Evolutionary conservation across 2,888 invertebrate species (phyloP).

Genomic region (Sesamia inferens): DNA sequence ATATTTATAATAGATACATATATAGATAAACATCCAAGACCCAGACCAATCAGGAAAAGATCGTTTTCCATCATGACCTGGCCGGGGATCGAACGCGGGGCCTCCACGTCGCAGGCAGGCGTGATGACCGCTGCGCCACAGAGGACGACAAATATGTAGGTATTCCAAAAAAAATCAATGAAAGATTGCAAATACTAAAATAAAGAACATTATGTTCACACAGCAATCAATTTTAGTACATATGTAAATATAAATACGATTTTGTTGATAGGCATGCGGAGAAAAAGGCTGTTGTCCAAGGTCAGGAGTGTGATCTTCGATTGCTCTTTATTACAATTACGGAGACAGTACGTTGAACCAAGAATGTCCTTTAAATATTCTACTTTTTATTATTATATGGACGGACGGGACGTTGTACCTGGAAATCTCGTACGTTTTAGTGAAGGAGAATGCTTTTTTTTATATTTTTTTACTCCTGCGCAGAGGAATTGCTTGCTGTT

Average conservation of each 20-base stretch:
- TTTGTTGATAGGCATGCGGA: conserved; percentile 52
- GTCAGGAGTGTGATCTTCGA: conserved; percentile 72
- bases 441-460: conserved; percentile 38
- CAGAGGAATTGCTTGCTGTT: not conserved
- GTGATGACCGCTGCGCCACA: too few species aligned
- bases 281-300: conserved; percentile 64
- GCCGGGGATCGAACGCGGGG: too few species aligned
- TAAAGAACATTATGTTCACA: conserved; percentile 51
- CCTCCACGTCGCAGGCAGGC: too few species aligned
- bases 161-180: not conserved
- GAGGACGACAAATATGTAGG: too few species aligned
- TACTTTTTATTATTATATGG: conserved; percentile 58
- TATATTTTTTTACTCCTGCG: not conserved
- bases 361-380: conserved; percentile 58
- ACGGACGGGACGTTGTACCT: conserved; percentile 45
- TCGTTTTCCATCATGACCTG: too few species aligned
- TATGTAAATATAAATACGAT: conserved; percentile 35
- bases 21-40: too few species aligned
- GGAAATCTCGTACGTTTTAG: conserved; percentile 55
- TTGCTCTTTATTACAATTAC: conserved; percentile 68
- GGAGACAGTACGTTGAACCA: conserved; percentile 72
- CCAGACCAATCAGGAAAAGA: too few species aligned
- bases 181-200: not conserved
- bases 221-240: conserved; percentile 55
- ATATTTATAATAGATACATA: too few species aligned